Percentiles rank a stretch among this genome's conserved stretches.
Evolutionary conservation across 2,797 vertebrate genomes (phyloP).

Genomic region (Tamandua tetradactyla): DNA sequence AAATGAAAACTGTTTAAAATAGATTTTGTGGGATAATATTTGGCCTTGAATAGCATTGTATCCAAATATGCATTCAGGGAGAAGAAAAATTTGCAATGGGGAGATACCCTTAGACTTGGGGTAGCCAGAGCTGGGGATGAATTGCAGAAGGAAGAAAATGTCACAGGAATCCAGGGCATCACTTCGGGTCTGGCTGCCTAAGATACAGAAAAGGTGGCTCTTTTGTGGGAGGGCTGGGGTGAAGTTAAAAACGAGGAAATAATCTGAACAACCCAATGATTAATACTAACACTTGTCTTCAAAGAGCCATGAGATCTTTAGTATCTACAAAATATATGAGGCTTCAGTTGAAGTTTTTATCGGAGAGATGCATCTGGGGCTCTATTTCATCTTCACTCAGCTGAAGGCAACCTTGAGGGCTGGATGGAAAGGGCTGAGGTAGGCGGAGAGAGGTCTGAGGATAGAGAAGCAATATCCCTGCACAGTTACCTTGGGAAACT

Average conservation of each 20-base stretch:
- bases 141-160: conserved; percentile 40
- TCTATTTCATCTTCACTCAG: conserved; percentile 75
- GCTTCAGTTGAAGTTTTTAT: conserved; percentile 78
- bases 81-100: background rate
- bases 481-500: background rate
- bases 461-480: background rate
- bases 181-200: background rate
- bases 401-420: conserved; percentile 75
- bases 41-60: conserved; percentile 14
- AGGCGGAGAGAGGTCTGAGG: conserved; percentile 26
- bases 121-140: background rate
- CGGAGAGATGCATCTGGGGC: conserved; percentile 65
- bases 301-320: conserved; percentile 75
- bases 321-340: conserved; percentile 77
- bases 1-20: background rate
- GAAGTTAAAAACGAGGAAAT: conserved; percentile 62
- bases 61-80: background rate
- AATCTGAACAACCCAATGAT: conserved; percentile 66
- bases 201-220: background rate
- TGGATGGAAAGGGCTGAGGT: conserved; percentile 34
- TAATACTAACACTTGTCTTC: conserved; percentile 72
- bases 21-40: background rate
- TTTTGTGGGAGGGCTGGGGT: conserved; percentile 2
- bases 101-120: background rate
- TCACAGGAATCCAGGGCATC: background rate